phyloP scores from a whole-genome alignment of 2,888 invertebrate species.

The Beris morrisii region DNA sequence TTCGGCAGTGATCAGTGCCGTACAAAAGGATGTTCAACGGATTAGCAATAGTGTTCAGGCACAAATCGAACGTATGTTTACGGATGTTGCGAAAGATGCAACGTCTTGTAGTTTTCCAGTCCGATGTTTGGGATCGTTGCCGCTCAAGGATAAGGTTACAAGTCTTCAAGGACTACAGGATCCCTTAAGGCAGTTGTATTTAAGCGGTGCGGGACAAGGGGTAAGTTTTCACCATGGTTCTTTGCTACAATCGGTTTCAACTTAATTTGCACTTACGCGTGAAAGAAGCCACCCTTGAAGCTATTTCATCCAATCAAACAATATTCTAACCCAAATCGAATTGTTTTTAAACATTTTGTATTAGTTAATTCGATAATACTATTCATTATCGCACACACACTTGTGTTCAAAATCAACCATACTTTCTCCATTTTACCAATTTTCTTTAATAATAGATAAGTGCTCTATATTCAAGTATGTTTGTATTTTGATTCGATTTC shows the following conservation, averaged over 20 bases:
- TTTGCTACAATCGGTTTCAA: neutral
- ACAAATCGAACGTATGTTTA: slow-evolving; percentile 83
- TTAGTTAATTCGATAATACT: neutral
- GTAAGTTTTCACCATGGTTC: slow-evolving; percentile 42
- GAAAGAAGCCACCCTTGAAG: neutral
- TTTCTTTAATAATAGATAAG: slow-evolving; percentile 11
- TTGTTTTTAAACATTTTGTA: neutral
- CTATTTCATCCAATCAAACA: no score
- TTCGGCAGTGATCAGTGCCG: slow-evolving; percentile 36
- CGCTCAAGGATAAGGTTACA: slow-evolving; percentile 76
- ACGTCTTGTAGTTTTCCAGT: slow-evolving; percentile 69
- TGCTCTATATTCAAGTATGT: slow-evolving; percentile 5
- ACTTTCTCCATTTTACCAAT: slow-evolving; percentile 13
- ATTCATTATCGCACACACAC: no score
- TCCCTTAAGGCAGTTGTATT: slow-evolving; percentile 75
- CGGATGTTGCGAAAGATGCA: slow-evolving; percentile 68
- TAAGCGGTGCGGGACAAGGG: slow-evolving; percentile 50
- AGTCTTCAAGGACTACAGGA: slow-evolving; percentile 80
- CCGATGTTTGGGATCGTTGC: slow-evolving; percentile 80
- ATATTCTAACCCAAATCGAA: neutral
- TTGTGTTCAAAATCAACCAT: no score
- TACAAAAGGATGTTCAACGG: slow-evolving; percentile 51
- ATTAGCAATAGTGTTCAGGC: slow-evolving; percentile 79
- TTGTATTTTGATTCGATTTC: slow-evolving; percentile 6
- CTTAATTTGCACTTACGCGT: neutral